phyloP scores from a whole-genome alignment of 1,140 invertebrate genomes.

The Papilio aristodemus region DNA sequence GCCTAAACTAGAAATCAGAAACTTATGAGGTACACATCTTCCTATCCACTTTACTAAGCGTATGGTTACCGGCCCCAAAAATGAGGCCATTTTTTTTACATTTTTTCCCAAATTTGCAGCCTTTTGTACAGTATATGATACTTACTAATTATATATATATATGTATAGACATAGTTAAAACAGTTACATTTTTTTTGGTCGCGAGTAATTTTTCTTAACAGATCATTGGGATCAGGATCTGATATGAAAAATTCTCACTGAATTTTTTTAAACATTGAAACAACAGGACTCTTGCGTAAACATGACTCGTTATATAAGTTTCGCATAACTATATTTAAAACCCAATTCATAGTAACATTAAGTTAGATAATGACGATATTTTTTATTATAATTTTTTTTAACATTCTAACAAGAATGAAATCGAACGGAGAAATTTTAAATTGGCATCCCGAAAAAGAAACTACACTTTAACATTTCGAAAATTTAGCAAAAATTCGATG shows the following conservation, averaged over 20 bases:
- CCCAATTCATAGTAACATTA: conserved; percentile 59
- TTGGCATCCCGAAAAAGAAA: conserved; percentile 55
- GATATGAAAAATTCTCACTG: conserved; percentile 45
- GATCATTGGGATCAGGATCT: conserved; percentile 23
- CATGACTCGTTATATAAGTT: conserved; percentile 57
- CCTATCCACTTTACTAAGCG: conserved; percentile 78
- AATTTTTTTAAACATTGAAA: conserved; percentile 59
- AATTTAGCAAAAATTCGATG: conserved; percentile 34
- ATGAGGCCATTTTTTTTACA: conserved; percentile 73
- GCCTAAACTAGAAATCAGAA: conserved; percentile 68
- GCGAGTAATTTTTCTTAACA: conserved; percentile 51
- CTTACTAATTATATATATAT: conserved; percentile 77
- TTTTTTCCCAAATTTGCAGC: conserved; percentile 75
- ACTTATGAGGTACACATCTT: conserved; percentile 74
- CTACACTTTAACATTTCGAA: conserved; percentile 50
- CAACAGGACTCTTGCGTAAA: conserved; percentile 64
- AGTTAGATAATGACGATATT: conserved; percentile 59
- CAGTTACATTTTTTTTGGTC: conserved; percentile 68
- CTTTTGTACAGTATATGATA: conserved; percentile 80
- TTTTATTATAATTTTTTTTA: conserved; percentile 55
- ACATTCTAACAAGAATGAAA: conserved; percentile 54
- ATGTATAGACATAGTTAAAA: conserved; percentile 79
- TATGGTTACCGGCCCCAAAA: conserved; percentile 74
- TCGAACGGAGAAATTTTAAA: conserved; percentile 48
- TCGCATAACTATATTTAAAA: conserved; percentile 63